Evolutionary conservation across 1,140 invertebrate species (phyloP).

Genomic region (Drosophila quadrilineata): DNA sequence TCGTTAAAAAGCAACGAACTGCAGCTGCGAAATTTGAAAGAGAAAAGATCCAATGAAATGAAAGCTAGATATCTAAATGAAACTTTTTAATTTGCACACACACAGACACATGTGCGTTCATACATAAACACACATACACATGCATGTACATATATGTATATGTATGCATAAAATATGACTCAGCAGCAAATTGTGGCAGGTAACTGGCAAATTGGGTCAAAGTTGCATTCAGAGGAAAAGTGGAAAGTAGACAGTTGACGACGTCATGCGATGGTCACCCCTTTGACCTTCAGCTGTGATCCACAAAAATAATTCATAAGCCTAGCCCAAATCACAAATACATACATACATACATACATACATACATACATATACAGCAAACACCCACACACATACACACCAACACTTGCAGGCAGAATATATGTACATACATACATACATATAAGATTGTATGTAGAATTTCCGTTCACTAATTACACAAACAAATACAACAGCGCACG

Average conservation of each 20-base stretch:
- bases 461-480: slow-evolving; percentile 65
- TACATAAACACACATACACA: no score
- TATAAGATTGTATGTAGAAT: no score
- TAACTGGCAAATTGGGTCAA: slow-evolving; percentile 16
- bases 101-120: no score
- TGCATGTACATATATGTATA: neutral
- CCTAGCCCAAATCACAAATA: neutral
- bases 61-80: no score
- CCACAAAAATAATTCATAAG: neutral
- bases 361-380: neutral
- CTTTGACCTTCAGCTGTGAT: slow-evolving; percentile 43
- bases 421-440: slow-evolving; percentile 23
- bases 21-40: no score
- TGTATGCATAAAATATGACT: neutral
- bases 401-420: no score
- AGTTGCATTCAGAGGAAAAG: slow-evolving; percentile 6
- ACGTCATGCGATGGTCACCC: slow-evolving; percentile 7
- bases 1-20: no score
- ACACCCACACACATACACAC: slow-evolving; percentile 16
- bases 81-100: no score
- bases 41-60: no score
- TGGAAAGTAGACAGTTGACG: neutral
- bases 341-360: neutral
- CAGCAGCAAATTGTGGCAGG: slow-evolving; percentile 12
- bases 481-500: slow-evolving; percentile 20